phyloP scores from a whole-genome alignment of 2,797 vertebrate species.

The Platalea minor region DNA sequence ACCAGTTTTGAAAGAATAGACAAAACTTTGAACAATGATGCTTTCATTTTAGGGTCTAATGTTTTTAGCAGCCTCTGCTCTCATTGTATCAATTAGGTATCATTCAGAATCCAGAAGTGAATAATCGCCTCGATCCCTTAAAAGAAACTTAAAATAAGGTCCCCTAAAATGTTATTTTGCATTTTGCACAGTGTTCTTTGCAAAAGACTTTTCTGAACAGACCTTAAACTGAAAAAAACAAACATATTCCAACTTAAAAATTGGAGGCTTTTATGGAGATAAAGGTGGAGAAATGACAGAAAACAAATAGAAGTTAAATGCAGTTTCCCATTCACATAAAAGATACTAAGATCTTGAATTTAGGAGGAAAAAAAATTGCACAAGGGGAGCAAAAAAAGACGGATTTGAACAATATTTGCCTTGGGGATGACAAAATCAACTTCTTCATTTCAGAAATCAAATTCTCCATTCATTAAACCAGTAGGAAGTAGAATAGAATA shows the following conservation, averaged over 20 bases:
- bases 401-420: not conserved
- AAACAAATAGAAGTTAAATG: not conserved
- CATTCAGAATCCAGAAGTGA: not conserved
- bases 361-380: not conserved
- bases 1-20: not conserved
- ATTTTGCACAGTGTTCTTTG: not conserved
- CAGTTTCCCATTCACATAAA: not conserved
- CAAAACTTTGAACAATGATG: not conserved
- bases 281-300: not conserved
- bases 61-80: not conserved
- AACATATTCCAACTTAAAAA: not conserved
- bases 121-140: not conserved
- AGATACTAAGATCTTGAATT: not conserved
- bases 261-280: not conserved
- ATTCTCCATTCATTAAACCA: not conserved
- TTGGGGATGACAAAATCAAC: not conserved
- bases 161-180: not conserved
- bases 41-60: not conserved
- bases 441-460: not conserved
- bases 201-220: not conserved
- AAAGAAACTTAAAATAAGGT: not conserved
- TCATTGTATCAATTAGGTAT: not conserved
- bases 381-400: not conserved
- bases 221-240: not conserved
- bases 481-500: not conserved